phyloP scores from a whole-genome alignment of 1,140 invertebrate species.

The Aphidius gifuensis region DNA sequence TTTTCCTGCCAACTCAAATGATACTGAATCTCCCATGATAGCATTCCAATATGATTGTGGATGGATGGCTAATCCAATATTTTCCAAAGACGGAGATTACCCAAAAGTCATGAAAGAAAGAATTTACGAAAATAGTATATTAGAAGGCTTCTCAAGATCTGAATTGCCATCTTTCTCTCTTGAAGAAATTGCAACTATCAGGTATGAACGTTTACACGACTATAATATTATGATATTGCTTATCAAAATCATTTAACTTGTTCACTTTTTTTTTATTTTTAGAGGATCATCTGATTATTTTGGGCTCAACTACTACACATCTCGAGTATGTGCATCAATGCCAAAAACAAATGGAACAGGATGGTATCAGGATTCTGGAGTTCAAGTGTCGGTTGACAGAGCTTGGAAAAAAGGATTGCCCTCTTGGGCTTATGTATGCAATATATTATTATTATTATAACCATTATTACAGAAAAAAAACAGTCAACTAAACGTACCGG shows the following conservation, averaged over 20 bases:
- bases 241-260: neutral
- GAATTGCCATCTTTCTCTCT: constrained; percentile 55
- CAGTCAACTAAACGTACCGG: no score
- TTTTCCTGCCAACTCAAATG: constrained; percentile 27
- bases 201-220: neutral
- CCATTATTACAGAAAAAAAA: no score
- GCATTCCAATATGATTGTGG: constrained; percentile 55
- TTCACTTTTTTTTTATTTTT: neutral
- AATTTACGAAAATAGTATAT: constrained; percentile 56
- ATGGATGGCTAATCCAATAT: constrained; percentile 64
- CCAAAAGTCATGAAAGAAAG: constrained; percentile 57
- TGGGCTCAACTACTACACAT: constrained; percentile 61
- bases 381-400: constrained; percentile 28
- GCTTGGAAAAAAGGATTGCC: constrained; percentile 39
- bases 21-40: constrained; percentile 28
- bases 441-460: constrained; percentile 20
- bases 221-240: neutral
- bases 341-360: constrained; percentile 30
- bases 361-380: constrained; percentile 37
- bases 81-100: constrained; percentile 60
- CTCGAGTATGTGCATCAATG: constrained; percentile 34
- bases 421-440: constrained; percentile 41
- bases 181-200: constrained; percentile 45
- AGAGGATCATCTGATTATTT: constrained; percentile 29
- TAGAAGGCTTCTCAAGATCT: constrained; percentile 54